Conservation (phyloP, 1,140 invertebrate species). For the Drosophila pseudoananassae region DNA sequence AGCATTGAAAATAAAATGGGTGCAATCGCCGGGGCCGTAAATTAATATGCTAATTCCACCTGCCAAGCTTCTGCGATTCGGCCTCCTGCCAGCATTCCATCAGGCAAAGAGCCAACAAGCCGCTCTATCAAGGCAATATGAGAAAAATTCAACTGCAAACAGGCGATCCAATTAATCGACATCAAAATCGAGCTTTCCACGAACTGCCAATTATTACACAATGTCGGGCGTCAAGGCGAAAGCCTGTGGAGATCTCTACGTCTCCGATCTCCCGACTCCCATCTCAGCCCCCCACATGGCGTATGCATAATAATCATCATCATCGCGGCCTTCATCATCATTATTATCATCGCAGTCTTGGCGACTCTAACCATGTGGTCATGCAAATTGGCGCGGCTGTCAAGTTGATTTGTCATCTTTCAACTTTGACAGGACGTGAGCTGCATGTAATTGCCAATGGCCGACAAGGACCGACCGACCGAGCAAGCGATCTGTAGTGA, state of each 20-base stretch:
- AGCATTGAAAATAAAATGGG: slow-evolving; percentile 54
- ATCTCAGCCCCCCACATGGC: slow-evolving; percentile 21
- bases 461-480: slow-evolving; percentile 36
- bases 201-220: slow-evolving; percentile 82
- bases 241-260: slow-evolving; percentile 10
- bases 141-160: slow-evolving; percentile 8
- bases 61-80: slow-evolving; percentile 18
- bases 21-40: slow-evolving; percentile 65
- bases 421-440: slow-evolving; percentile 81
- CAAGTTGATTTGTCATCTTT: slow-evolving; percentile 82
- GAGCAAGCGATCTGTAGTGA: too few species aligned
- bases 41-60: slow-evolving; percentile 75
- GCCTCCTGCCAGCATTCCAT: slow-evolving; percentile 26
- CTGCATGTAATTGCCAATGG: slow-evolving; percentile 72
- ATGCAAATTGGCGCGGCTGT: slow-evolving; percentile 78
- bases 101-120: not conserved
- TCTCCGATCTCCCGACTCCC: slow-evolving; percentile 37
- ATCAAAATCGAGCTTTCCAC: slow-evolving; percentile 72
- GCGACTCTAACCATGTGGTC: slow-evolving; percentile 58
- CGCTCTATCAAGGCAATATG: not conserved
- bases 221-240: slow-evolving; percentile 67
- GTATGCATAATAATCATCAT: slow-evolving; percentile 44
- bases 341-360: slow-evolving; percentile 2
- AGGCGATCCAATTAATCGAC: slow-evolving; percentile 71
- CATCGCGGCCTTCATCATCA: slow-evolving; percentile 54